Conservation (phyloP, 1,140 invertebrate species). For the Limonius californicus region DNA sequence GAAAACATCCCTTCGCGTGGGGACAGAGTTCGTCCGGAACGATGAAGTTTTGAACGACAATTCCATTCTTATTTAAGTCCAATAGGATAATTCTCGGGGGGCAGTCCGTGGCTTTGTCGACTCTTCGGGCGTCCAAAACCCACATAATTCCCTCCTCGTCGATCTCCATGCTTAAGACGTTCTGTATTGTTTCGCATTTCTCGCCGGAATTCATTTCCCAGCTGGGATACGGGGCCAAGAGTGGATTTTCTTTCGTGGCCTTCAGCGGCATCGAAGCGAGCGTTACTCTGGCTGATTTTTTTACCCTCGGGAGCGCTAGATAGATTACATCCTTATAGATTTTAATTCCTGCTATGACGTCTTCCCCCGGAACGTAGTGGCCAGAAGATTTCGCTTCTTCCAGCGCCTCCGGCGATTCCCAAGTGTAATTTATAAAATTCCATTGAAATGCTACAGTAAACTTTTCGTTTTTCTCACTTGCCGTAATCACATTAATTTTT, state of each 20-base stretch:
- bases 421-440: constrained; percentile 44
- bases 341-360: constrained; percentile 44
- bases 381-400: constrained; percentile 25
- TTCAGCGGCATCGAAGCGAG: constrained; percentile 34
- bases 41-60: constrained; percentile 51
- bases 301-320: constrained; percentile 45
- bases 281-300: constrained; percentile 45
- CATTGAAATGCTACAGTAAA: constrained; percentile 37
- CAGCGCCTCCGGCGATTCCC: constrained; percentile 34
- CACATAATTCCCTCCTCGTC: constrained; percentile 64
- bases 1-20: constrained; percentile 46
- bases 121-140: constrained; percentile 61
- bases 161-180: constrained; percentile 64
- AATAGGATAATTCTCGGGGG: constrained; percentile 62
- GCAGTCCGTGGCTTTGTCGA: constrained; percentile 47
- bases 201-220: constrained; percentile 28
- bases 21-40: constrained; percentile 34
- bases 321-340: constrained; percentile 43
- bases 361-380: constrained; percentile 41
- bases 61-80: constrained; percentile 56
- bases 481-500: too few relatives aligned
- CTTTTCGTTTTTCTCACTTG: constrained; percentile 3
- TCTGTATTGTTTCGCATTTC: constrained; percentile 25
- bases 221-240: constrained; percentile 30
- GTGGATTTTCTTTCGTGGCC: constrained; percentile 23